Evolutionary conservation across 2,797 vertebrate genomes (phyloP), one percentile per base, ranked within the genome.

Genomic region (Apogon hyalosoma): DNA sequence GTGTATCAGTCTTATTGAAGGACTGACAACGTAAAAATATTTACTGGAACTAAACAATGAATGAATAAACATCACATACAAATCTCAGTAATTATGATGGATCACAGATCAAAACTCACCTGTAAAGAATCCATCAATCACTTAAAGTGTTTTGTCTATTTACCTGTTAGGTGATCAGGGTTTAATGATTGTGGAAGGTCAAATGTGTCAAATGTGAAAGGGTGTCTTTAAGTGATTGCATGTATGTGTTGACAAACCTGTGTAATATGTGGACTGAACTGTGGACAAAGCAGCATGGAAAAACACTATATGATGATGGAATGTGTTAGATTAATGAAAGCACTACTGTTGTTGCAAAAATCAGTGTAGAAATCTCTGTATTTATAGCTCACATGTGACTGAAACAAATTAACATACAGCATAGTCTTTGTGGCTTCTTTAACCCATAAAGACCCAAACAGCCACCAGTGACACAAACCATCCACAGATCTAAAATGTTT

Each of bases 171-270:
- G 9, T 28, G 14, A 53, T 77, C 21, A 51, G 4, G 11, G 59
- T 67, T 16, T 51, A 15, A 63, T 68, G 55, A 53, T 16, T 43
- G 52, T 16, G 10, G 38, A 38, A 55, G 24, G 54, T 65, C 45
- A 58, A 38, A 49, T 48, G 66, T 66, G 43, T 67, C 46, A 57
- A 52, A 3, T 11, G 19, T 56, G 28, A 66, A 60, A 69, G 43
- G 36, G 18, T 15, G 6, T 46, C 16, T 58, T 75, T 53, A 58
- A 54, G 33, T 69, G 48, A 42, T 16, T 45, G 28, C 14, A 28
- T 73, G 42, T 8, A 36, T 62, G 48, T 51, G n/a, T 46, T 69
- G 41, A 59, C 15, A n/a, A 33, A 64, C 13, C 8, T 14, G 31
- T 55, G 45, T 28, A 50, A 50, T 21, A 51, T 77, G n/a, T 33